Evolutionary conservation across 1,140 invertebrate species (phyloP), one percentile per base, ranked within the genome.

Genomic region (Ostrea denselamellosa): DNA sequence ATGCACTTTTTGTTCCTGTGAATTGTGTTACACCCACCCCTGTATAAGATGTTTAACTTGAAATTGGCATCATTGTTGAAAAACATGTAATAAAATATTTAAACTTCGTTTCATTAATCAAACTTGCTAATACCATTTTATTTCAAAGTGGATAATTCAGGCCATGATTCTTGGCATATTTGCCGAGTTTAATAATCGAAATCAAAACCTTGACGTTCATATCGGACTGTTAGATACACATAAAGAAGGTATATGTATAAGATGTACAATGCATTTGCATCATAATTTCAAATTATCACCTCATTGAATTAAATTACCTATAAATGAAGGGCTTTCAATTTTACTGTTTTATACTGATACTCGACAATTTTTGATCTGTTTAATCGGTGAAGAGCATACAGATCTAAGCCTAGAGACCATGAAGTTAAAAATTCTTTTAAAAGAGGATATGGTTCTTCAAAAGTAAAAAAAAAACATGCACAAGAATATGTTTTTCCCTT

Each of bases 81-180:
- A 71, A 71, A 71, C 68, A 71, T 71, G 68, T 71, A 22, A 71
- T 25, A 71, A 71, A 71, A 71, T 71, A 71, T 71, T 71, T 71
- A 71, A 71, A 71, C n/a, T 71, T 71, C 68, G 28, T 71, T 71
- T 34, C 68, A 71, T 28, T 71, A 71, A 71, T 34, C 22, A 28
- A 25, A 71, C 28, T 71, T 71, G 22, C 68, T 71, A 71, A 71
- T 71, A 28, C 68, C 22, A 9, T 71, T 71, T 25, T 28, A 71
- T 71, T 25, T 71, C 68, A 71, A 34, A 71, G 68, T 71, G 28
- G 28, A 28, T 71, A 22, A 71, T 25, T 71, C 25, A 14, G 68
- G 28, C 68, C 68, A 14, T 25, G 28, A 25, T 28, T 71, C 68
- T 34, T 71, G 12, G 68, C 68, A 71, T 71, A 71, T 71, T 71